These are phyloP conservation scores for Pristionchus maxplancki DNA, from an alignment of 2,888 invertebrate genomes.

Conservation along the genomic window DNA sequence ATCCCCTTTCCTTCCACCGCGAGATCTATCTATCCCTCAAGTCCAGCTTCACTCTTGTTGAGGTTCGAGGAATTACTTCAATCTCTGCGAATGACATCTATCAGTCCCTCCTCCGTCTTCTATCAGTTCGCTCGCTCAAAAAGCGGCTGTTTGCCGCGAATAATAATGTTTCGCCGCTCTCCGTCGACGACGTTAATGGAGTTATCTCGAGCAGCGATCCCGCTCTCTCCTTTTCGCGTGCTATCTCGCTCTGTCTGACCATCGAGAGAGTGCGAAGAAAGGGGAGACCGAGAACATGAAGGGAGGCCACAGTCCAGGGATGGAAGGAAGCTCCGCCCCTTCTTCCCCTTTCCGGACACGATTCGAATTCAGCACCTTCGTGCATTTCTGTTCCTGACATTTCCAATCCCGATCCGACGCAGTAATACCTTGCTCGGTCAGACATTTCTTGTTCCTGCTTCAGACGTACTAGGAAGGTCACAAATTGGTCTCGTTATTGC, in stretches of 20 bases:
- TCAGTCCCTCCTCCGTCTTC: background rate
- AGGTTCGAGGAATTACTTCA: no score
- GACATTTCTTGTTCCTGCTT: no score
- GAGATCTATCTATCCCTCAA: background rate
- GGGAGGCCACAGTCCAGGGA: background rate
- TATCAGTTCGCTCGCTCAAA: background rate
- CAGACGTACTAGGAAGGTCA: no score
- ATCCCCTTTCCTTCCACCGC: background rate
- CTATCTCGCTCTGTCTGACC: background rate
- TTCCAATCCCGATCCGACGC: no score
- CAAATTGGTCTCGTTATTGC: no score
- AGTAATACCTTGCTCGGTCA: no score
- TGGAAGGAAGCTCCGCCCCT: background rate
- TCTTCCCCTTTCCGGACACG: background rate
- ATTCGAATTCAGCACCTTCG: no score
- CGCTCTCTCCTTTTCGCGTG: background rate
- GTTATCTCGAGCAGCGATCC: background rate
- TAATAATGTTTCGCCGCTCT: background rate
- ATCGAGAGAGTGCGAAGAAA: background rate
- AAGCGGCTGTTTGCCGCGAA: background rate
- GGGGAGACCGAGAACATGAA: background rate
- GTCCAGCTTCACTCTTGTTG: background rate
- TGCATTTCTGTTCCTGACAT: no score
- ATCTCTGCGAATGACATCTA: background rate
- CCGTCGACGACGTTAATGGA: background rate